phyloP scores from a whole-genome alignment of 53 echinoderm and acorn worm species.

The Temnopleurus reevesii region DNA sequence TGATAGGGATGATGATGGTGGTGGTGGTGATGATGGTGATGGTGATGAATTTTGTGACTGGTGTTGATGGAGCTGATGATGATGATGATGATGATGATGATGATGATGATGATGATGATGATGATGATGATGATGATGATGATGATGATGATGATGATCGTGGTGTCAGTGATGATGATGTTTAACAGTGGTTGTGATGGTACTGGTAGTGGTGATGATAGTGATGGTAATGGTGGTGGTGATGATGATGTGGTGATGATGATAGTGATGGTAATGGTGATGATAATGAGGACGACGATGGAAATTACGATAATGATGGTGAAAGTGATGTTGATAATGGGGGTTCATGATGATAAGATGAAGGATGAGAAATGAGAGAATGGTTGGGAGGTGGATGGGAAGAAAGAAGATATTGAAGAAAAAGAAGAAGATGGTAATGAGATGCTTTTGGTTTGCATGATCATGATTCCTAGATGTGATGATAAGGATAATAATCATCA shows the following conservation, averaged over 20 bases:
- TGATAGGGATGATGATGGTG: background rate
- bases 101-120: constrained; percentile 34
- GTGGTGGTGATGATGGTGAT: too few relatives aligned
- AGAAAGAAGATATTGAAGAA: background rate
- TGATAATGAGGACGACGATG: background rate
- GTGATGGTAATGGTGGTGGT: background rate
- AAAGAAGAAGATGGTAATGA: background rate
- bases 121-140: constrained; percentile 36
- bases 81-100: constrained; percentile 46
- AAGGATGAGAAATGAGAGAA: constrained; percentile 1
- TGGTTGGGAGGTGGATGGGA: background rate
- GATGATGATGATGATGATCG: constrained; percentile 30
- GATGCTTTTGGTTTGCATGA: too few relatives aligned
- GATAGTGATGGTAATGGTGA: background rate
- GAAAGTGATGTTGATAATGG: constrained; percentile 20
- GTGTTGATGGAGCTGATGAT: background rate
- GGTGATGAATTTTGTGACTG: too few relatives aligned
- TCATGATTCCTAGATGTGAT: too few relatives aligned
- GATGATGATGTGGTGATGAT: background rate
- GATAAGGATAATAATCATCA: background rate
- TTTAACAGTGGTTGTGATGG: background rate
- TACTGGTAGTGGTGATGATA: background rate
- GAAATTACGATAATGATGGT: background rate
- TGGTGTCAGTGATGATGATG: background rate
- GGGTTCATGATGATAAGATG: constrained; percentile 49